Percentiles rank a stretch among this genome's conserved stretches.
Conservation (phyloP, 1,140 invertebrate species). For the Drosophila miranda region DNA sequence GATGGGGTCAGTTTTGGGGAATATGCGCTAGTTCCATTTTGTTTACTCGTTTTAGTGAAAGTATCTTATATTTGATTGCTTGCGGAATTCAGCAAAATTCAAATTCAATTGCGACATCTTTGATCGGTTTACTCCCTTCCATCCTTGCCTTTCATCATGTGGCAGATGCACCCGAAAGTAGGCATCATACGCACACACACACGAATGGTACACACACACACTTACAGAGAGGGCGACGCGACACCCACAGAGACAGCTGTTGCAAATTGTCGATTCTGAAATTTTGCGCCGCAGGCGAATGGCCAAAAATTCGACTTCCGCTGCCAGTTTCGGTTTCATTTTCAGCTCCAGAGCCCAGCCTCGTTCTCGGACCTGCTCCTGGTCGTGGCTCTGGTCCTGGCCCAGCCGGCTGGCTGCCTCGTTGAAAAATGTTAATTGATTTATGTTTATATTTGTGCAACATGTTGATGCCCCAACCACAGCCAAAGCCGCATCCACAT, state of each 20-base stretch:
- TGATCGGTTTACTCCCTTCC: slow-evolving; percentile 1
- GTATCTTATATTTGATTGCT: too few relatives aligned
- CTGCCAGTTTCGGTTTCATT: slow-evolving; percentile 1
- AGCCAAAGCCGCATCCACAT: slow-evolving; percentile 1
- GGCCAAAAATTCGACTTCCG: slow-evolving; percentile 26
- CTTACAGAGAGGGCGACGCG: neutral
- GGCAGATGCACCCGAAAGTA: slow-evolving; percentile 57
- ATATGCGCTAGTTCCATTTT: too few relatives aligned
- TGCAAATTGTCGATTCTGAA: slow-evolving; percentile 65
- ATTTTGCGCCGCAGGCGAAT: slow-evolving; percentile 48
- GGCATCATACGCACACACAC: slow-evolving; percentile 34
- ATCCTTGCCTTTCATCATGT: neutral
- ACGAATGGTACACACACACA: slow-evolving; percentile 24
- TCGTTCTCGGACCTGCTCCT: slow-evolving; percentile 1
- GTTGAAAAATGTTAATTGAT: slow-evolving; percentile 77
- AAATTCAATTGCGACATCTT: too few relatives aligned
- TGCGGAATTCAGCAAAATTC: too few relatives aligned
- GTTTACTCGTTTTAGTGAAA: too few relatives aligned
- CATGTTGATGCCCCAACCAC: slow-evolving; percentile 65
- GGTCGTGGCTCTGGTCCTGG: neutral
- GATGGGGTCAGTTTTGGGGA: too few relatives aligned
- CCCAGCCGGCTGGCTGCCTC: neutral
- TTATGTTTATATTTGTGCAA: slow-evolving; percentile 81
- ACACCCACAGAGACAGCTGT: slow-evolving; percentile 31
- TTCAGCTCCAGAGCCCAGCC: neutral